Conservation (phyloP, 2,888 invertebrate genomes). For the Augochlorella aurata region DNA sequence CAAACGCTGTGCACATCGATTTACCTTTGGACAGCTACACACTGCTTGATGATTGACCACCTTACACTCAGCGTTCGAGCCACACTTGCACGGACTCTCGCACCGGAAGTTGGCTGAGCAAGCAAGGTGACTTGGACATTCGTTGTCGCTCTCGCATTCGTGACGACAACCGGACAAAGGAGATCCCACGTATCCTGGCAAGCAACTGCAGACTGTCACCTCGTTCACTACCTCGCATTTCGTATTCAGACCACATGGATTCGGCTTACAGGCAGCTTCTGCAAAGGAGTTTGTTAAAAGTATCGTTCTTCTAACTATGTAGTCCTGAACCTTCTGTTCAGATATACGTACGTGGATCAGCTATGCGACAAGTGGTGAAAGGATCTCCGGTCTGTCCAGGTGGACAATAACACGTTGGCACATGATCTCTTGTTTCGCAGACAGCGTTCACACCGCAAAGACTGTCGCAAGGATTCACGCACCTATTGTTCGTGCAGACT, state of each 20-base stretch:
- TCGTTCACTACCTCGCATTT: constrained; percentile 90
- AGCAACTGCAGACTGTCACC: constrained; percentile 90
- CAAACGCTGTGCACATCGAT: constrained; percentile 32
- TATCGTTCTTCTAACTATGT: background rate
- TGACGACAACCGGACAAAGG: constrained; percentile 90
- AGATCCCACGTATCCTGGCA: constrained; percentile 89
- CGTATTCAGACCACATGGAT: constrained; percentile 91
- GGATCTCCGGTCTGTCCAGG: constrained; percentile 91
- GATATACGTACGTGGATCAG: constrained; percentile 87
- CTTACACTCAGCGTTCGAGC: constrained; percentile 90
- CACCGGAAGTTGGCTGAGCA: constrained; percentile 89
- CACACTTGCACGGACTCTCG: constrained; percentile 90
- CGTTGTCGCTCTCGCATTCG: constrained; percentile 90
- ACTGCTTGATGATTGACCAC: constrained; percentile 89
- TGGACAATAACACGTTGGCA: constrained; percentile 91
- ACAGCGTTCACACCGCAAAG: constrained; percentile 89
- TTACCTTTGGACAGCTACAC: constrained; percentile 91
- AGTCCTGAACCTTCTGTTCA: background rate
- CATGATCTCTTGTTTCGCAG: constrained; percentile 90
- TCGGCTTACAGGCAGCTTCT: constrained; percentile 93
- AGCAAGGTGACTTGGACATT: constrained; percentile 87
- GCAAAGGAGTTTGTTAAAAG: constrained; percentile 58
- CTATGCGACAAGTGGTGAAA: constrained; percentile 87
- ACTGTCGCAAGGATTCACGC: constrained; percentile 90
- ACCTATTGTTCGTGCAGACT: constrained; percentile 89